Evolutionary conservation across 2,888 invertebrate species (phyloP).

Genomic region (Brassicogethes aeneus): DNA sequence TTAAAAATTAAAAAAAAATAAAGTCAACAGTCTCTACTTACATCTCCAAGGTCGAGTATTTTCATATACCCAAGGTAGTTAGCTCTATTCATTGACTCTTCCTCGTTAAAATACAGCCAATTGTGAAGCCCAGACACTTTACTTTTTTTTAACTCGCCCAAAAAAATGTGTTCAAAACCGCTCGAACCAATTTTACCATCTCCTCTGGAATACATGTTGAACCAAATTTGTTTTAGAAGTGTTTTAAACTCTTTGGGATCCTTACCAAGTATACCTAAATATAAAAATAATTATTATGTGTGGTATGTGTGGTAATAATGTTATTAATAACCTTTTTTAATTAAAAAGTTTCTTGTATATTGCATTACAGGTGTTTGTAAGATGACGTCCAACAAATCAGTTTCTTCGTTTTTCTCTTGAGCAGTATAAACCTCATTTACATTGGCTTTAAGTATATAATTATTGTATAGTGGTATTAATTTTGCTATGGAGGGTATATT

Average conservation of each 20-base stretch:
- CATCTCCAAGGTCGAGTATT: conserved; percentile 60
- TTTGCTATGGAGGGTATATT: conserved; percentile 66
- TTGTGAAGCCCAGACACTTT: conserved; percentile 81
- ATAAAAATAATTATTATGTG: too few relatives aligned
- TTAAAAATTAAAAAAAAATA: too few relatives aligned
- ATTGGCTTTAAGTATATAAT: conserved; percentile 69
- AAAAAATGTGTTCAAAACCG: conserved; percentile 88
- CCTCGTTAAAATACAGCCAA: conserved; percentile 77
- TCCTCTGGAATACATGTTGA: conserved; percentile 73
- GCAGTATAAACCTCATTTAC: conserved; percentile 70
- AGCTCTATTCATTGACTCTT: conserved; percentile 60
- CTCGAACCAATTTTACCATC: conserved; percentile 74
- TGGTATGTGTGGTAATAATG: too few relatives aligned
- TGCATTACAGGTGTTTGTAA: conserved; percentile 70
- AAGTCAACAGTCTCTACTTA: too few relatives aligned
- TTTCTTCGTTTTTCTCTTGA: conserved; percentile 69
- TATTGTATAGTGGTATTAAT: conserved; percentile 68
- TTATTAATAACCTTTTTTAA: conserved; percentile 44
- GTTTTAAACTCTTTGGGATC: conserved; percentile 64
- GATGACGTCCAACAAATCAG: conserved; percentile 68
- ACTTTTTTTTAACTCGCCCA: conserved; percentile 74
- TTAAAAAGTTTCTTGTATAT: conserved; percentile 57
- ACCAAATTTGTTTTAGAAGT: conserved; percentile 67
- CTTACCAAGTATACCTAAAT: conserved; percentile 50
- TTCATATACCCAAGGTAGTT: conserved; percentile 77